Evolutionary conservation across 2,888 invertebrate species (phyloP).

Genomic region (Mylabris sibirica): DNA sequence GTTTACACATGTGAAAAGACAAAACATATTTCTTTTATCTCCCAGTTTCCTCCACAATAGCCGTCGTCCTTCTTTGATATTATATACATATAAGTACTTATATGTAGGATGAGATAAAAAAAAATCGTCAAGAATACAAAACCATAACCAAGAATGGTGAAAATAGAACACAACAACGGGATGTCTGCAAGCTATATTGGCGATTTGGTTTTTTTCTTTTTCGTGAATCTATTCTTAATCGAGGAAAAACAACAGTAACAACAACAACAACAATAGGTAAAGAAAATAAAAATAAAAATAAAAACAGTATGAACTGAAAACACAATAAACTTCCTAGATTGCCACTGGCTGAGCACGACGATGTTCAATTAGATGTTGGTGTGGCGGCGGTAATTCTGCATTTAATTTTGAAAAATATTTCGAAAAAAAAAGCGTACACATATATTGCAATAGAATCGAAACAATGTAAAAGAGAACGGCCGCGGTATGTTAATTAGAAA

Average conservation of each 20-base stretch:
- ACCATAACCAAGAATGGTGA: background rate
- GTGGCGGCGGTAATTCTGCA: conserved; percentile 6
- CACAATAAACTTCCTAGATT: conserved; percentile 19
- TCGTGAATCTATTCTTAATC: conserved; percentile 4
- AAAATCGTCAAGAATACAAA: background rate
- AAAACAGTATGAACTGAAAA: conserved; percentile 10
- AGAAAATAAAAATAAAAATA: background rate
- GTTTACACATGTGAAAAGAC: conserved; percentile 35
- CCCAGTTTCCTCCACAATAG: background rate
- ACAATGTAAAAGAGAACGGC: background rate
- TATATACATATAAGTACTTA: background rate
- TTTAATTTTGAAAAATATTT: conserved; percentile 7
- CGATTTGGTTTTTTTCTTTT: background rate
- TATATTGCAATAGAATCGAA: no score
- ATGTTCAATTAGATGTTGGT: conserved; percentile 16
- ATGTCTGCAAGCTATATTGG: conserved; percentile 16
- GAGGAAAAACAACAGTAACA: conserved; percentile 13
- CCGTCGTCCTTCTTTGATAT: background rate
- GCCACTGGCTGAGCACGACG: conserved; percentile 16
- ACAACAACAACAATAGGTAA: conserved; percentile 12
- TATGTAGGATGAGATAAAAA: background rate
- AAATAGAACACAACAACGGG: conserved; percentile 21
- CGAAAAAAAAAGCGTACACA: background rate
- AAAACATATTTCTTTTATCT: conserved; percentile 4
- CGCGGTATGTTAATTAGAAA: conserved; percentile 9